These are phyloP conservation scores for Phrynocephalus vlangalii DNA, from an alignment of 2,797 vertebrate species.

Conservation along the genomic window DNA sequence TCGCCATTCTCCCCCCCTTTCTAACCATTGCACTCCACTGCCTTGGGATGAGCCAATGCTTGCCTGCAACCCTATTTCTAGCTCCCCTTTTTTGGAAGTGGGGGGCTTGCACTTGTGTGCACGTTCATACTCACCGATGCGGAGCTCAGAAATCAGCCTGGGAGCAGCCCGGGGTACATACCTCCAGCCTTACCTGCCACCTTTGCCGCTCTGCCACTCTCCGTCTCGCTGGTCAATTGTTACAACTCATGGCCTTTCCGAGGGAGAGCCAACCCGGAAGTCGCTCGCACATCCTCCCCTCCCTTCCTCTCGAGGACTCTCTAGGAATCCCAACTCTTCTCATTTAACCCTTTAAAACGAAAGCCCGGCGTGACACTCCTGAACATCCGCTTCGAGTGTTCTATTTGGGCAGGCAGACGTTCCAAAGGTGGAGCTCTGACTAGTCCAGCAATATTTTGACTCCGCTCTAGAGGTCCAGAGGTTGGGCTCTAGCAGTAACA, in stretches of 20 bases:
- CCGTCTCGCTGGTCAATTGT: slow-evolving; percentile 1
- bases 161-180: background rate
- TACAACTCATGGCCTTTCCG: background rate
- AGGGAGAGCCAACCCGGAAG: background rate
- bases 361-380: no score
- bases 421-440: background rate
- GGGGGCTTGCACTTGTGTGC: background rate
- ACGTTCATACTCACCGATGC: background rate
- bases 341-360: background rate
- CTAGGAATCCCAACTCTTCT: background rate
- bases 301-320: background rate
- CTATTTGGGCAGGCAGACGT: background rate
- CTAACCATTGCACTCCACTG: background rate
- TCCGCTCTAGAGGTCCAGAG: no score
- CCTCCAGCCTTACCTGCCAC: background rate
- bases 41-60: background rate
- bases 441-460: background rate
- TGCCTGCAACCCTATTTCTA: background rate
- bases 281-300: background rate
- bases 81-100: background rate
- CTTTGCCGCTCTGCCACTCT: background rate
- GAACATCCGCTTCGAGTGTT: background rate
- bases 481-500: no score
- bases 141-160: background rate
- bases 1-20: background rate